Evolutionary conservation across 2,888 invertebrate genomes (phyloP), one percentile per base, ranked within the genome.

Genomic region (Heliconius ismenius): DNA sequence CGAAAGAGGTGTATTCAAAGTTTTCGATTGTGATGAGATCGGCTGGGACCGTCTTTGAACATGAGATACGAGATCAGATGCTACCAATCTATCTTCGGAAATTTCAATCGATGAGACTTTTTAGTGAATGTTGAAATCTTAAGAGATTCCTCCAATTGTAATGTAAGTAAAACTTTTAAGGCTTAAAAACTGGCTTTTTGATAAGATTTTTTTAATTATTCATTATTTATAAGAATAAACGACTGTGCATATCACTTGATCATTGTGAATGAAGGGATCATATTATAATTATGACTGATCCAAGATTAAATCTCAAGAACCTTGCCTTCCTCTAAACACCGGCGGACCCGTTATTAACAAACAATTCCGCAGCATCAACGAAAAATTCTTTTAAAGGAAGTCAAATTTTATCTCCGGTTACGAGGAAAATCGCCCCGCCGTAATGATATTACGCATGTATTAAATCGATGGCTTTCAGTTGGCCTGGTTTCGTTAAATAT

Each of bases 1-100:
- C 91, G 89, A 92, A 92, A 91, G 91, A 92, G 92, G 91, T 92
- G 90, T 92, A 91, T 92, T 91, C 90, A 88, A 91, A 92, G 89
- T 92, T 92, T 85, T 86, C 85, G 87, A 90, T 89, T 87, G 89
- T 86, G 85, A 88, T 87, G 88, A 89, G 89, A 89, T 88, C 86
- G 78, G 76, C 79, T 54, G 68, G 86, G 81, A 80, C 74, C 81
- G 84, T 79, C 77, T 88, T 89, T 89, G 84, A 85, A 83, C 84
- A 83, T 85, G 85, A 85, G 85, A 86, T 84, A 83, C 85, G 85
- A 84, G 85, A 86, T 84, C 82, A 75, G 87, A 85, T 84, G 78
- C 76, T 74, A 67, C 70, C 73, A 62, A 74, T 78, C 75, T 78
- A 76, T 77, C 78, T 79, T 78, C 63, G 75, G 67, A 78, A 79